Percentiles rank a stretch among this genome's conserved stretches.
Conservation (phyloP, 2,113 vertebrate genomes). For the Hydrochoerus hydrochaeris region DNA sequence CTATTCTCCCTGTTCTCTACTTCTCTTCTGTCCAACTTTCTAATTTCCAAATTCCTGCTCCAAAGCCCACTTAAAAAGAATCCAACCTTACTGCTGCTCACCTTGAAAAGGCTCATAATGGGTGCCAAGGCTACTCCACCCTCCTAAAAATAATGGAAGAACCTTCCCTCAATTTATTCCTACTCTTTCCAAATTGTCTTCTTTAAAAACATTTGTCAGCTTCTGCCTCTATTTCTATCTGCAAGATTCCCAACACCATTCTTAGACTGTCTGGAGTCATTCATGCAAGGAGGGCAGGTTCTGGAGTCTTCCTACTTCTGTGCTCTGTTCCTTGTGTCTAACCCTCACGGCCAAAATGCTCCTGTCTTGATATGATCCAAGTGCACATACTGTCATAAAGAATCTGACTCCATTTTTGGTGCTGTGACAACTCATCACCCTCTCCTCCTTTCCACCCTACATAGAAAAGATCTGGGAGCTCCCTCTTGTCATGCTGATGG, state of each 20-base stretch:
- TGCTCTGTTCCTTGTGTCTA: not conserved
- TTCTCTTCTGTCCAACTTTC: not conserved
- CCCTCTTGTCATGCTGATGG: not conserved
- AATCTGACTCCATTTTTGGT: not conserved
- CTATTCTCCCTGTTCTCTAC: not conserved
- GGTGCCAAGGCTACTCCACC: not conserved
- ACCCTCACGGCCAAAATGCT: not conserved
- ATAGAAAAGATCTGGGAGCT: not conserved
- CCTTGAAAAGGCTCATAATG: not conserved
- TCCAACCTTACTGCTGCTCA: not conserved
- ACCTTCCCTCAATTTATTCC: not conserved
- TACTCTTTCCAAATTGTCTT: not conserved
- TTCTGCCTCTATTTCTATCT: not conserved
- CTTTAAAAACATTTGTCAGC: not conserved
- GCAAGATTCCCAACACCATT: not conserved
- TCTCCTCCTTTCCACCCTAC: not conserved
- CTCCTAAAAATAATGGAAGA: not conserved
- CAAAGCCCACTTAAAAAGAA: not conserved
- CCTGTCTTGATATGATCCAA: not conserved
- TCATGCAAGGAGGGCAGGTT: not conserved
- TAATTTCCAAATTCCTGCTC: not conserved
- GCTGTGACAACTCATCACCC: not conserved
- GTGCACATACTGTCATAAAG: not conserved
- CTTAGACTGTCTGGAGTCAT: not conserved
- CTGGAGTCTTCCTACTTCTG: not conserved